Conservation (phyloP, 2,888 invertebrate genomes). For the Quadroppia sp. region DNA sequence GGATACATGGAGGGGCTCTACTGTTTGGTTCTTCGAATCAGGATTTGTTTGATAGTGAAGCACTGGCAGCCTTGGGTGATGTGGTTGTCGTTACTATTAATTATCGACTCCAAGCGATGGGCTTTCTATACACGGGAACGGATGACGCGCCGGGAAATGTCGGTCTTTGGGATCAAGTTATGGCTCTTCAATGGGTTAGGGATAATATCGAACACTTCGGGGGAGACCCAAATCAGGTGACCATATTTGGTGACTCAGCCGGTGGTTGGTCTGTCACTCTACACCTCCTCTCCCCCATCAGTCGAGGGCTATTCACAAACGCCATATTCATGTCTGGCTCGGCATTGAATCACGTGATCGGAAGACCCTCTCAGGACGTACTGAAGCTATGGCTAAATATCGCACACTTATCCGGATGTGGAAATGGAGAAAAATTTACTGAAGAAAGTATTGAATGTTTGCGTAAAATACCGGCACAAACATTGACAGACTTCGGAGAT, state of each 20-base stretch:
- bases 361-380: too few relatives aligned
- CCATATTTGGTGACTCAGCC: conserved; percentile 31
- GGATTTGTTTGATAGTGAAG: conserved; percentile 2
- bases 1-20: conserved; percentile 39
- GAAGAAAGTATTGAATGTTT: too few relatives aligned
- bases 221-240: conserved; percentile 31
- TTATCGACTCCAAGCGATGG: conserved; percentile 18
- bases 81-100: conserved; percentile 31
- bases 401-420: too few relatives aligned
- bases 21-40: conserved; percentile 19
- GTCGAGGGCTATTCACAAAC: too few relatives aligned
- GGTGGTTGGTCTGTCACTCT: too few relatives aligned
- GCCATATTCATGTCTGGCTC: too few relatives aligned
- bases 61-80: conserved; percentile 15
- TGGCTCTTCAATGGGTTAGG: conserved; percentile 29
- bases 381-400: too few relatives aligned
- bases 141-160: conserved; percentile 30
- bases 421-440: too few relatives aligned
- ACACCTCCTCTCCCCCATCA: too few relatives aligned
- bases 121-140: conserved; percentile 29
- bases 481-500: too few relatives aligned
- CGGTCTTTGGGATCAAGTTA: background rate
- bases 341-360: too few relatives aligned
- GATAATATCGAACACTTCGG: conserved; percentile 23
- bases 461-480: too few relatives aligned